Base-by-base conservation (phyloP, 2,888 invertebrate genomes). In the Vesta saturnalis region DNA sequence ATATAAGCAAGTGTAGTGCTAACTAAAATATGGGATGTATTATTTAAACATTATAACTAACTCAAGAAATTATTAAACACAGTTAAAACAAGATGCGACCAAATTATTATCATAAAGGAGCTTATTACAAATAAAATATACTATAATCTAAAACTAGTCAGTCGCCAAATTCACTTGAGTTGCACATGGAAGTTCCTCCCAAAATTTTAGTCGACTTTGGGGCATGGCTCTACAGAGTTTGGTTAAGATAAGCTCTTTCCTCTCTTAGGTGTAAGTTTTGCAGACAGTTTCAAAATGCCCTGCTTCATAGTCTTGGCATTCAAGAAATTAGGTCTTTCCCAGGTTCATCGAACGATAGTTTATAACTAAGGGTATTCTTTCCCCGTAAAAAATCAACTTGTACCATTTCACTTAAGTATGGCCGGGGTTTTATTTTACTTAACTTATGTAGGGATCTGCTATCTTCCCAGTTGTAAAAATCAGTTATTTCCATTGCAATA, bases 401-500 rank as follows among this genome's bases (percentile, higher is more conserved):
- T 15, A 69, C 66, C 71, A 71, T 69, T 19, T 64, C 23, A 15
- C 49, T 55, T 21, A 64, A 46, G 19, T 60, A 70, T 60, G 62
- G 62, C 47, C 47, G 14, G 16, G 47, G 15, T 14, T 47, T 52
- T 6, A 52, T 52, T 52, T 21, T 52, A 12, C 21, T 64, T 35
- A 70, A 52, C 60, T 71, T 69, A 47, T 61, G 65, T 56, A 58
- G 68, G 10, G 71, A 71, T 55, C 47, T 65, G 8, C 22, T 6
- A 47, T 68, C 63, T 56, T 65, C 52, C 68, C 71, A 71, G 14
- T 71, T 47, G 14, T 19, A 65, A 62, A 71, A 69, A 22, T 64
- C 30, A 21, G 22, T 56, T 19, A 65, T 55, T 15, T 64, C 35
- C 60, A 70, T 59, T 30, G 15, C 52, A 10, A 52, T 52, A 19